A percentile compares a stretch with the other conserved stretches of the same genome.
phyloP scores from a whole-genome alignment of 2,797 vertebrate species.

The Setipinna tenuifilis region DNA sequence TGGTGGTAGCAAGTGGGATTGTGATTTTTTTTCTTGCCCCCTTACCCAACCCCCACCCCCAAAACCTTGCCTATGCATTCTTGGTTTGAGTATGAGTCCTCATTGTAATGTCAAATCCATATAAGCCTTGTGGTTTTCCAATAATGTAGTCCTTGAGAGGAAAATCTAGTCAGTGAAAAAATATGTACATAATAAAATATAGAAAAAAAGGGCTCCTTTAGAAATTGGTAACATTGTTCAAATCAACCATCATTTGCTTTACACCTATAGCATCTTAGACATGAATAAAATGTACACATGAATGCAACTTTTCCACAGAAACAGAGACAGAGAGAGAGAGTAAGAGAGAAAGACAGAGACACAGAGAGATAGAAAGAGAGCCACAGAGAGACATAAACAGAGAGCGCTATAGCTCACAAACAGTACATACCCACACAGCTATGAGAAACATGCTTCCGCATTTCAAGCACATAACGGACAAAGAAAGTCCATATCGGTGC shows the following conservation, averaged over 20 bases:
- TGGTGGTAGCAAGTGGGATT: background rate
- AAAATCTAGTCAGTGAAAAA: background rate
- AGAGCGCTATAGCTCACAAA: no score
- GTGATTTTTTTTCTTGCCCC: background rate
- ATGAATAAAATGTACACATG: no score
- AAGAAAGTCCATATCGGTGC: conserved; percentile 30
- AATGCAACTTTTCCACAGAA: background rate
- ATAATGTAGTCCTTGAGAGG: background rate
- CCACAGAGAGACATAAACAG: no score
- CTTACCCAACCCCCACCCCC: no score
- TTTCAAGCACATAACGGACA: background rate
- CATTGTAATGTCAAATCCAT: conserved; percentile 59
- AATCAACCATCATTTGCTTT: background rate
- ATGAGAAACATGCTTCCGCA: background rate
- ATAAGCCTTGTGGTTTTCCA: conserved; percentile 58
- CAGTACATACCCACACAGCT: conserved; percentile 38
- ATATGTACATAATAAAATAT: background rate
- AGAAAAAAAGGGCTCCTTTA: background rate
- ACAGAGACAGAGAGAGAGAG: no score
- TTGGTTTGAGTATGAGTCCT: background rate
- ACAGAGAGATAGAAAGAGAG: no score
- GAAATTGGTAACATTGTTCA: background rate
- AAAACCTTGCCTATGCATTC: no score
- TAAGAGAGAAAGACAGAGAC: no score
- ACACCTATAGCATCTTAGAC: background rate